Base-by-base conservation (phyloP, 2,797 vertebrate species). In the Pseudochromis fuscus region DNA sequence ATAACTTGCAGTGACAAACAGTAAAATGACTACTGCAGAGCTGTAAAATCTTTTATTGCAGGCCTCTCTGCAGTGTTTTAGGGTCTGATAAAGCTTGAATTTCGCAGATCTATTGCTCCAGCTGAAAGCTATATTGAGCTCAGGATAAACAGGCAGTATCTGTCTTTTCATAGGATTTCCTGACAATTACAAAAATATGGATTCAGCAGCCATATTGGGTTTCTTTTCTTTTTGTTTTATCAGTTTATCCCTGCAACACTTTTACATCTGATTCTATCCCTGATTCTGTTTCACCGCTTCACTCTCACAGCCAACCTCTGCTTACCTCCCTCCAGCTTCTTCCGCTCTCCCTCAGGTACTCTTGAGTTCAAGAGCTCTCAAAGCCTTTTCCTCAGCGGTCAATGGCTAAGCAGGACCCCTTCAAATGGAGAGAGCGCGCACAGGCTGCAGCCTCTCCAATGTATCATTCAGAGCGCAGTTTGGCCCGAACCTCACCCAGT, bases 301-400 rank as follows among this genome's bases (percentile, higher is more conserved):
- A 0, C 38, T 64, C 50, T 59, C 57, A 51, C 38, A 65, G 67
- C 28, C 48, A 60, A 13, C 24, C 42, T 60, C 37, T 49, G 55
- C 57, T 49, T 30, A 23, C 55, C 31, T 44, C 25, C 46, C 24
- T 79, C 59, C 49, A 27, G 65, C 53, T 52, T 66, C 56, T 52
- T 66, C 52, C 49, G 60, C 77, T 51, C 62, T 59, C 77, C 61
- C 77, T 65, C 38, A 65, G 80, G 77, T 79, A 45, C 74, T 84
- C 82, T 88, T 62, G 48, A 84, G 77, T 86, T 90, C 76, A 87
- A 91, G 87, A 67, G 85, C 69, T 74, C 84, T 85, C 75, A 62
- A 58, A 61, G 59, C 45, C 60, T 67, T 79, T 72, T 81, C 56
- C 80, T 84, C 70, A 42, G 77, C 42, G 46, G 83, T 84, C 86